A percentile compares a stretch with the other conserved stretches of the same genome.
Conservation (phyloP, 2,888 invertebrate genomes). For the Habroteleia sp. region DNA sequence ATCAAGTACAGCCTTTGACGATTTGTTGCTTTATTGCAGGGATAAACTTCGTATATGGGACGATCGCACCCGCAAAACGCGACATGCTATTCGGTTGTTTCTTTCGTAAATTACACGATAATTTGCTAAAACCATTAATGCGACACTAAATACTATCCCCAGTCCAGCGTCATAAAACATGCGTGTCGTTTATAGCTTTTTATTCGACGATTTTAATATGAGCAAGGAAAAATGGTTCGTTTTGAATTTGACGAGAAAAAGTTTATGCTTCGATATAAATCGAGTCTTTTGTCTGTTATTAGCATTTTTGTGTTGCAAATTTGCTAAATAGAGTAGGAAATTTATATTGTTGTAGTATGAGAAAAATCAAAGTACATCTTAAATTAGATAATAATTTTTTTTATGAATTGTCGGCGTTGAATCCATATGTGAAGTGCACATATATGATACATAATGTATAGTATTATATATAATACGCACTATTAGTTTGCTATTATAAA, state of each 20-base stretch:
- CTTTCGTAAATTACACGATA: slow-evolving; percentile 55
- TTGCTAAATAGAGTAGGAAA: too few relatives aligned
- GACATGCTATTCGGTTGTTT: slow-evolving; percentile 39
- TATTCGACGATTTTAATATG: slow-evolving; percentile 49
- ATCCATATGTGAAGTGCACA: too few relatives aligned
- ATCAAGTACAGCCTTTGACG: slow-evolving; percentile 51
- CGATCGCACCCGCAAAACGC: slow-evolving; percentile 42
- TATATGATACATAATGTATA: too few relatives aligned
- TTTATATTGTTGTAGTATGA: too few relatives aligned
- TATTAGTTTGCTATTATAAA: too few relatives aligned
- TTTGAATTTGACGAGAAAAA: slow-evolving; percentile 24
- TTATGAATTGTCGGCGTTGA: too few relatives aligned
- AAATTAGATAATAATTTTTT: too few relatives aligned
- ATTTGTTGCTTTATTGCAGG: slow-evolving; percentile 60
- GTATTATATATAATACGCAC: too few relatives aligned
- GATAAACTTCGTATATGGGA: slow-evolving; percentile 58
- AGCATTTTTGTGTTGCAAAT: too few relatives aligned
- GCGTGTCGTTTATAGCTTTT: slow-evolving; percentile 43
- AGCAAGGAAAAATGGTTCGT: slow-evolving; percentile 36
- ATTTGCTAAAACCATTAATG: slow-evolving; percentile 52
- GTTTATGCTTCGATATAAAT: slow-evolving; percentile 30
- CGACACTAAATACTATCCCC: slow-evolving; percentile 53
- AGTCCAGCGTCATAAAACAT: slow-evolving; percentile 35
- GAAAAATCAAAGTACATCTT: too few relatives aligned
- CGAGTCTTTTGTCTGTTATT: slow-evolving; percentile 4